A percentile compares a stretch with the other conserved stretches of the same genome.
Evolutionary conservation across 2,888 invertebrate genomes (phyloP).

Genomic region (Drosophila neonasuta): DNA sequence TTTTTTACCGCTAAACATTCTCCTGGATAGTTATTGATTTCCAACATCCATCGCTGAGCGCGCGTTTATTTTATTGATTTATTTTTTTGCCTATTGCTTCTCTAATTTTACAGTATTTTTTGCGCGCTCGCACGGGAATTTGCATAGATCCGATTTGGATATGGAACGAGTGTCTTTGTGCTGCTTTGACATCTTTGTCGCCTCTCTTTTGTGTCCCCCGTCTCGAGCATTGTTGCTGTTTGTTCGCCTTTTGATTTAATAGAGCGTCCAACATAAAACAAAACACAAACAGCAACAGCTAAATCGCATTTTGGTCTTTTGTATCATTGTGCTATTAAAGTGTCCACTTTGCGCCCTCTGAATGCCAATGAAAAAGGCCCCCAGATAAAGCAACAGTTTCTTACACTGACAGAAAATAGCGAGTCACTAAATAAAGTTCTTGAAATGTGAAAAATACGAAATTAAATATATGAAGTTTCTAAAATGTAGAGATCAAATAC

Average conservation of each 20-base stretch:
- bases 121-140: slow-evolving; percentile 31
- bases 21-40: slow-evolving; percentile 45
- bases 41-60: slow-evolving; percentile 21
- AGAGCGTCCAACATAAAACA: slow-evolving; percentile 35
- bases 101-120: slow-evolving; percentile 42
- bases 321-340: slow-evolving; percentile 9
- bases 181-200: slow-evolving; percentile 11
- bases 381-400: slow-evolving; percentile 10
- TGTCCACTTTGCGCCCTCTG: slow-evolving; percentile 1
- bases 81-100: slow-evolving; percentile 28
- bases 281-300: not conserved
- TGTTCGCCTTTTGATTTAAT: slow-evolving; percentile 58
- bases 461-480: no score
- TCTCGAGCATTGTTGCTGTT: slow-evolving; percentile 22
- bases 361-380: slow-evolving; percentile 3
- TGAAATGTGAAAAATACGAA: not conserved
- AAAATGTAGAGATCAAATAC: no score
- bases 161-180: slow-evolving; percentile 18
- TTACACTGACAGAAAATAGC: slow-evolving; percentile 6
- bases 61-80: slow-evolving; percentile 29
- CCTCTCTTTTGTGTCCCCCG: slow-evolving; percentile 14
- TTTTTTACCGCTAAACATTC: slow-evolving; percentile 46
- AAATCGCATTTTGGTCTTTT: slow-evolving; percentile 18
- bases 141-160: slow-evolving; percentile 35
- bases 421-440: not conserved